phyloP scores from a whole-genome alignment of 1,140 invertebrate species.

The Plutomurus gul region DNA sequence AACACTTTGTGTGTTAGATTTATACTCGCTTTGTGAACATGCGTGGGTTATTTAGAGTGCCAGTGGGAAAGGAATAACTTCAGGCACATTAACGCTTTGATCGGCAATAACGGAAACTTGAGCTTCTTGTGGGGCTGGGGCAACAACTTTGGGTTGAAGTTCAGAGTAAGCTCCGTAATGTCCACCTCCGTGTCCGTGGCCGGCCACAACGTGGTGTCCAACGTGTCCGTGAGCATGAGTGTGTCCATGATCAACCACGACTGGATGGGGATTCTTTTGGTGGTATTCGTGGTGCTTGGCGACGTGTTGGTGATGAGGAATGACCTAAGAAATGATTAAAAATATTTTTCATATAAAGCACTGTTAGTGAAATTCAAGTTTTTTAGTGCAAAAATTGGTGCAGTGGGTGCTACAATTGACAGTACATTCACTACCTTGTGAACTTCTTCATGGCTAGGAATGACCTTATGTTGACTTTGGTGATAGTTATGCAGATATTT shows the following conservation, averaged over 20 bases:
- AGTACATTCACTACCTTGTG: background rate
- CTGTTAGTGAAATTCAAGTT: background rate
- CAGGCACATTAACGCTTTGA: background rate
- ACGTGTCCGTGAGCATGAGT: background rate
- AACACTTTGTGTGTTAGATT: background rate
- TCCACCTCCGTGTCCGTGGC: background rate
- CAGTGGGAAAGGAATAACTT: background rate
- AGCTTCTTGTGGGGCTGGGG: background rate
- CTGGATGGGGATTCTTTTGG: conserved; percentile 29
- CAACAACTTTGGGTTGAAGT: background rate
- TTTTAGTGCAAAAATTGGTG: background rate
- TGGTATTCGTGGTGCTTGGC: conserved; percentile 8
- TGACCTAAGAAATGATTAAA: background rate
- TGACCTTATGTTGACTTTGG: conserved; percentile 1
- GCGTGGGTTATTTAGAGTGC: background rate
- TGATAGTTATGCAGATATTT: conserved; percentile 26
- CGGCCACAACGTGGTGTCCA: background rate
- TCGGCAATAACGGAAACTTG: background rate
- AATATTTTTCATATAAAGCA: background rate
- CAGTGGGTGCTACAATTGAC: background rate
- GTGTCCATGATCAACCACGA: background rate
- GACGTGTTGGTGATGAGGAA: conserved; percentile 18
- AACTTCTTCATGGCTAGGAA: background rate
- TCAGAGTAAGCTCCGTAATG: background rate
- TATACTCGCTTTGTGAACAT: background rate